Conservation (phyloP, 2,113 vertebrate genomes). For the Cervus canadensis region DNA sequence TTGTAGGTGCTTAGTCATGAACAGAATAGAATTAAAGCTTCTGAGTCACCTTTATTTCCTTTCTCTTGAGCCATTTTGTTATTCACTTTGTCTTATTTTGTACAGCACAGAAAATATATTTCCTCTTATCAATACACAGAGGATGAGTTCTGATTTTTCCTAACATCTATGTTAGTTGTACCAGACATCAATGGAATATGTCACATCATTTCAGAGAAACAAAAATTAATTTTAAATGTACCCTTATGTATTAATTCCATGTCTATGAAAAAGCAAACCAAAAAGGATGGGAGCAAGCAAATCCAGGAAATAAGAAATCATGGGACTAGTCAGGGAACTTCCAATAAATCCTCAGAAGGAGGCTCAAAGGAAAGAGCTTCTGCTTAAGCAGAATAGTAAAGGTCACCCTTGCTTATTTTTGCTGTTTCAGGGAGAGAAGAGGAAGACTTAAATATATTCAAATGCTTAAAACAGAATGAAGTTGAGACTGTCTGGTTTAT, state of each 20-base stretch:
- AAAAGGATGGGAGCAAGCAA: background rate
- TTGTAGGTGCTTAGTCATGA: background rate
- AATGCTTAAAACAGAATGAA: slow-evolving; percentile 47
- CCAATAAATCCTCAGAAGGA: background rate
- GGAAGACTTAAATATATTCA: slow-evolving; percentile 30
- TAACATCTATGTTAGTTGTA: background rate
- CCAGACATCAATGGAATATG: background rate
- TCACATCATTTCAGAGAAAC: background rate
- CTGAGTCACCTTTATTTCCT: background rate
- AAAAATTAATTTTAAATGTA: background rate
- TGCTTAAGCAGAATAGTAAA: slow-evolving; percentile 2
- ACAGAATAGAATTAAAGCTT: background rate
- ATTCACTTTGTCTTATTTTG: background rate
- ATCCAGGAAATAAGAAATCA: background rate
- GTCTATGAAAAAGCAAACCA: background rate
- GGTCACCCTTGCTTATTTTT: slow-evolving; percentile 48
- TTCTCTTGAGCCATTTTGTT: background rate
- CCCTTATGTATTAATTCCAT: background rate
- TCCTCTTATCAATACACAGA: background rate
- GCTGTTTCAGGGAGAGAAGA: slow-evolving; percentile 22
- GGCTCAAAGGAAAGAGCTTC: background rate
- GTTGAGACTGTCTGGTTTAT: slow-evolving; percentile 37
- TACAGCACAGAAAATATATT: background rate
- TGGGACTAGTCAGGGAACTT: background rate
- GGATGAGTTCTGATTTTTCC: background rate